phyloP scores from a whole-genome alignment of 2,113 vertebrate species.

The Oenanthe melanoleuca region DNA sequence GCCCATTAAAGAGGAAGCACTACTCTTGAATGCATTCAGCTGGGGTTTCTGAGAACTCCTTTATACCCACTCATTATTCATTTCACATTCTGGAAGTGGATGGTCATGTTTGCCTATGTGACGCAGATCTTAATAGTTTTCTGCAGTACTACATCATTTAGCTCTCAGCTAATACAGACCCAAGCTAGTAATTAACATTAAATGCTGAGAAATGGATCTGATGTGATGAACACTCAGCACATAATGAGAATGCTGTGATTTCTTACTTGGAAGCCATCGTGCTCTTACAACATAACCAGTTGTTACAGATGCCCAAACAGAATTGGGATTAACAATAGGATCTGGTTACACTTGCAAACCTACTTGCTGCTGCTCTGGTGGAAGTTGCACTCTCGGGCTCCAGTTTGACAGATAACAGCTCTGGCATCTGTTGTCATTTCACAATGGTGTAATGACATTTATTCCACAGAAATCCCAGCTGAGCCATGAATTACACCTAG shows the following conservation, averaged over 20 bases:
- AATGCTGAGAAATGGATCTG: conserved; percentile 69
- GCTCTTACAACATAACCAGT: conserved; percentile 48
- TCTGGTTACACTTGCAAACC: conserved; percentile 44
- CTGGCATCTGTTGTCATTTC: conserved; percentile 43
- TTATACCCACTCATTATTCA: conserved; percentile 73
- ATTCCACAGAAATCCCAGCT: conserved; percentile 40
- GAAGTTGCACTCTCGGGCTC: not conserved
- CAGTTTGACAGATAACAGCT: not conserved
- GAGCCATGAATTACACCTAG: not conserved
- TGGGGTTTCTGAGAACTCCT: conserved; percentile 71
- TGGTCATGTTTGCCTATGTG: conserved; percentile 70
- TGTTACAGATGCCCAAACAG: conserved; percentile 44
- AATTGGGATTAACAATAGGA: conserved; percentile 38
- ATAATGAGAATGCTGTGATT: conserved; percentile 53
- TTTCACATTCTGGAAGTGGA: conserved; percentile 73
- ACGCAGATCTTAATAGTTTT: conserved; percentile 69
- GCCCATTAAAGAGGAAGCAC: conserved; percentile 69
- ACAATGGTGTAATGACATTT: conserved; percentile 16
- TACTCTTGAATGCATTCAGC: conserved; percentile 68
- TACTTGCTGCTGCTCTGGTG: conserved; percentile 22
- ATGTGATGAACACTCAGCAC: conserved; percentile 64
- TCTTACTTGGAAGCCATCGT: conserved; percentile 39
- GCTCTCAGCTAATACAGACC: conserved; percentile 69
- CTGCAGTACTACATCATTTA: conserved; percentile 65
- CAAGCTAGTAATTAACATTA: conserved; percentile 72